Conservation (phyloP, 2,888 invertebrate species). For the Priocnemis perturbator region DNA sequence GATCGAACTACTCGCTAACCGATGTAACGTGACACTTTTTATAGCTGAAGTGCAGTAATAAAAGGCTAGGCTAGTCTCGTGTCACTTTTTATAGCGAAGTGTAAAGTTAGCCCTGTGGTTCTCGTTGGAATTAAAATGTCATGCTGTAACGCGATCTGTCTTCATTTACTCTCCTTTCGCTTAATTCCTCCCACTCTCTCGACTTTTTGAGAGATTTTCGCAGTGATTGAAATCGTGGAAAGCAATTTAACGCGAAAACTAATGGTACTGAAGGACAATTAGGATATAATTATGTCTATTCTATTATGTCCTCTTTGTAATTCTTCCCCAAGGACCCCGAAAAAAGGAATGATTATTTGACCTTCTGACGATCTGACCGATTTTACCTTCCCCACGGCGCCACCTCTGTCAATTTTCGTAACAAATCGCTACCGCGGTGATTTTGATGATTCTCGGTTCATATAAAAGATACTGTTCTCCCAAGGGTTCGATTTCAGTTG, state of each 20-base stretch:
- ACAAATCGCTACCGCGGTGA: too few species aligned
- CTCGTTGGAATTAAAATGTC: constrained; percentile 57
- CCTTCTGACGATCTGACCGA: too few species aligned
- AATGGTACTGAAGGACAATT: too few species aligned
- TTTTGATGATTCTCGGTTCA: too few species aligned
- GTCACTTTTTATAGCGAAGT: constrained; percentile 58
- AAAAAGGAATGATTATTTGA: too few species aligned
- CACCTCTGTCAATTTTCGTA: too few species aligned
- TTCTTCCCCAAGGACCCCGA: too few species aligned
- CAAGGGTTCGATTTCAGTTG: too few species aligned
- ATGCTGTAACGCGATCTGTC: constrained; percentile 38
- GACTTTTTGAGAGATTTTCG: background rate
- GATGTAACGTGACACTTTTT: constrained; percentile 38
- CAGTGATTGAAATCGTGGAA: background rate
- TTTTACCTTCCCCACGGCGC: too few species aligned
- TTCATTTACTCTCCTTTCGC: constrained; percentile 25
- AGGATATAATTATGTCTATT: too few species aligned
- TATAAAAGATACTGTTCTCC: too few species aligned
- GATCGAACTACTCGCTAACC: constrained; percentile 28
- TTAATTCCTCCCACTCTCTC: background rate
- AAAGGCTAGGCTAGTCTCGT: constrained; percentile 49
- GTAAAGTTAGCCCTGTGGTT: constrained; percentile 54
- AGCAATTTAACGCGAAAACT: background rate
- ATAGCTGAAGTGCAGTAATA: constrained; percentile 47
- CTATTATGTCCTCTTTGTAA: too few species aligned